Conservation (phyloP, 2,113 vertebrate genomes). For the Charina bottae region DNA sequence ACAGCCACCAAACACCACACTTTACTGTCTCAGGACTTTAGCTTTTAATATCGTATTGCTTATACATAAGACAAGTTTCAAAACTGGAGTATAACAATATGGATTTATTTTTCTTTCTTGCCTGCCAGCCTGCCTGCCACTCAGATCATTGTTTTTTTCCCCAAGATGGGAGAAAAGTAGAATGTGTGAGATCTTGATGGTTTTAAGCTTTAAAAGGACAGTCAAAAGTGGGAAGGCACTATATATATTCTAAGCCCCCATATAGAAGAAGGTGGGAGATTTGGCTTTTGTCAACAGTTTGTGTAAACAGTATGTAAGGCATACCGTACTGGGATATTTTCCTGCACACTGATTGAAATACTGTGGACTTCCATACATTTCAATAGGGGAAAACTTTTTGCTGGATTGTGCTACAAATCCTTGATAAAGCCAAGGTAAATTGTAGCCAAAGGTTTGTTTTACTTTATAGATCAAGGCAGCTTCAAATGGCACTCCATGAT, state of each 20-base stretch:
- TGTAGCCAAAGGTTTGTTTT: not conserved
- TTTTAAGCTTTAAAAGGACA: not conserved
- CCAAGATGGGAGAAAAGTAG: not conserved
- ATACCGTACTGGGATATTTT: not conserved
- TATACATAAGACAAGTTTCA: not conserved
- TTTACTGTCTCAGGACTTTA: not conserved
- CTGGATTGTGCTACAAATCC: not conserved
- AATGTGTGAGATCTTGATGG: not conserved
- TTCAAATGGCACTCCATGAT: not conserved
- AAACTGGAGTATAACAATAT: not conserved
- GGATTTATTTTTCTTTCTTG: not conserved
- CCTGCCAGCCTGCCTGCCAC: not conserved
- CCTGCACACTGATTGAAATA: not conserved
- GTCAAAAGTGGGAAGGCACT: not conserved
- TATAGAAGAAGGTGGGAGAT: not conserved
- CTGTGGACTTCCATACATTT: not conserved
- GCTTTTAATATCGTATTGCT: not conserved
- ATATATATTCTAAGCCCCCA: constrained; percentile 2
- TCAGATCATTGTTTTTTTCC: not conserved
- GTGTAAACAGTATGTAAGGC: not conserved
- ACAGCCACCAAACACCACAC: not conserved
- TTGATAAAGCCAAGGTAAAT: not conserved
- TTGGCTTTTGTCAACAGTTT: not conserved
- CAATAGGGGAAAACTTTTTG: not conserved
- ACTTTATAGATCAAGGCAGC: not conserved